Conservation (phyloP, 2,113 vertebrate species). For the Pyrgilauda ruficollis region DNA sequence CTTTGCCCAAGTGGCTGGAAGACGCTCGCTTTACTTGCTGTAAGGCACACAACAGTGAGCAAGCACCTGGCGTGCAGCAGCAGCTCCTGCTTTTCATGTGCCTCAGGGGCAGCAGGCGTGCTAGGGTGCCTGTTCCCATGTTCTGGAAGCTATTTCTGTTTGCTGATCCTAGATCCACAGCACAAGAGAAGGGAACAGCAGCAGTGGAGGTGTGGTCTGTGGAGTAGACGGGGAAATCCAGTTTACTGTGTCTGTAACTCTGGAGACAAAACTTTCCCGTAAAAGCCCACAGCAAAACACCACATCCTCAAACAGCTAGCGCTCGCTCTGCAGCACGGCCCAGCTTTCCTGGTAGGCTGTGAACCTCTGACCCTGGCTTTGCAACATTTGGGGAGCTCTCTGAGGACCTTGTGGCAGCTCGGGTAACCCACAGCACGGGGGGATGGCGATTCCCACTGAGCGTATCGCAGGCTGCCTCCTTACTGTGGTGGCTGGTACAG, state of each 20-base stretch:
- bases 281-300: not conserved
- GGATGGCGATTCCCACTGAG: not conserved
- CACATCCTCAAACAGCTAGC: not conserved
- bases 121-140: not conserved
- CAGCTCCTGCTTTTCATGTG: not conserved
- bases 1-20: not conserved
- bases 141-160: not conserved
- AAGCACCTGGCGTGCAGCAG: constrained; percentile 12
- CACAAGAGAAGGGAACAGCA: not conserved
- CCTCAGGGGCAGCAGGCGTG: not conserved
- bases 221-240: constrained; percentile 19
- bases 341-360: not conserved
- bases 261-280: constrained; percentile 20
- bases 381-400: not conserved
- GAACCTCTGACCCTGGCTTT: not conserved
- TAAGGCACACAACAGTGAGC: constrained; percentile 15
- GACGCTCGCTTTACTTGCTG: not conserved
- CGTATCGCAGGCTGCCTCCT: not conserved
- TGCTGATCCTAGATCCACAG: not conserved
- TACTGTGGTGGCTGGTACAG: not conserved
- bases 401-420: not conserved
- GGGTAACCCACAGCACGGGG: not conserved
- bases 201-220: not conserved
- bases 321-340: rapidly evolving
- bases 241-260: not conserved